Evolutionary conservation across 2,888 invertebrate genomes (phyloP), one percentile per base, ranked within the genome.

Genomic region (Melolontha melolontha): DNA sequence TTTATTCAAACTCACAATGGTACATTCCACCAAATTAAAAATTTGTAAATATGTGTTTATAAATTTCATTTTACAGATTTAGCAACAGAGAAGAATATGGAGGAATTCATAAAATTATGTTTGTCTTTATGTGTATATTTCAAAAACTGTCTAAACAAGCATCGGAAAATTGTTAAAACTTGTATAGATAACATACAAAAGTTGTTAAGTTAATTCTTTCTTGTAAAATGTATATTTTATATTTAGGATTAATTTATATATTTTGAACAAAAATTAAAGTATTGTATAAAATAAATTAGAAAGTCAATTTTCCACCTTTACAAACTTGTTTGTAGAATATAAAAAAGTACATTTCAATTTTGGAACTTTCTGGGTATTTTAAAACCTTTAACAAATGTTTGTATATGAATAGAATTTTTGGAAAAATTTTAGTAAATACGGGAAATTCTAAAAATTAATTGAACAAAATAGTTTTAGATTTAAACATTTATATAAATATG

Each of bases 61-160:
- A 34, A 8, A 34, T 10, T 42, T 73, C 72, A 67, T 63, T 16
- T 77, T 79, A 65, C 68, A 79, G 78, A 65, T 67, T 71, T 76
- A 10, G 12, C 41, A 10, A 54, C 41, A 27, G 72, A 73, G 54
- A 29, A 55, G 10, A 40, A 68, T 49, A 51, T 42, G 55, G 70
- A 72, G 40, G 57, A 70, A 39, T 68, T 73, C 50, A 44, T 70
- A 2, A 72, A 74, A 17, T 64, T 73, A 47, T 68, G 69, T 22
- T 69, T 76, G n/a, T 66, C 71, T 1, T 29, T 74, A 29, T 71
- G 75, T n/a, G 66, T 73, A 11, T 74, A 73, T 65, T 65, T 74
- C 14, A 71, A 74, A 68, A 71, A 69, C 47, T 75, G 73, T 2
- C 69, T 72, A n/a, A 27, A 59, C 0, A 64, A 57, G 11, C 70